Evolutionary conservation across 2,888 invertebrate species (phyloP).

Genomic region (Nysson spinosus): DNA sequence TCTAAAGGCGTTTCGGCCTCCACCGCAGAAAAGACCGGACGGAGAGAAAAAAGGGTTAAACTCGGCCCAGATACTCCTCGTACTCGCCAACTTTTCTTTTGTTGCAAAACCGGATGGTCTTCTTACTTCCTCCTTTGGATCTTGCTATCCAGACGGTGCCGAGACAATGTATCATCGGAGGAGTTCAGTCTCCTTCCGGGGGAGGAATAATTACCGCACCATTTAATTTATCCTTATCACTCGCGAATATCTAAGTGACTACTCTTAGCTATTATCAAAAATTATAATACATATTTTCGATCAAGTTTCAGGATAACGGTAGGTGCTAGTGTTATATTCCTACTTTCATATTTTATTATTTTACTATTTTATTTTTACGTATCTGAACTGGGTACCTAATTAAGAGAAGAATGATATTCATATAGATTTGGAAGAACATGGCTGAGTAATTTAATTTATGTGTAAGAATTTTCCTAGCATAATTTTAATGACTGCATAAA

Average conservation of each 20-base stretch:
- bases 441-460: no score
- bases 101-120: conserved; percentile 39
- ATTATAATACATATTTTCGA: no score
- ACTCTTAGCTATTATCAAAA: no score
- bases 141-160: conserved; percentile 33
- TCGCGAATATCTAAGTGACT: background rate
- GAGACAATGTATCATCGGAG: conserved; percentile 44
- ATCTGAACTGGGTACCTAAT: background rate
- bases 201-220: conserved; percentile 48
- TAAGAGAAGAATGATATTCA: background rate
- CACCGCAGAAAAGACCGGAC: conserved; percentile 28
- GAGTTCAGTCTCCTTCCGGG: conserved; percentile 27
- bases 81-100: conserved; percentile 56
- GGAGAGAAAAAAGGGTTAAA: conserved; percentile 57
- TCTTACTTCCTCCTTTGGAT: conserved; percentile 8
- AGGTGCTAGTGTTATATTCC: no score
- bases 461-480: no score
- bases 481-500: no score
- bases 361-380: background rate
- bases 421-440: background rate
- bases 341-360: background rate
- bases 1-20: conserved; percentile 27
- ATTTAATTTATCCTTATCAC: conserved; percentile 38
- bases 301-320: no score
- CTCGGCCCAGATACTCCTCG: conserved; percentile 50